These are phyloP conservation scores for Therioaphis trifolii DNA, from an alignment of 2,888 invertebrate genomes.

Conservation along the genomic window DNA sequence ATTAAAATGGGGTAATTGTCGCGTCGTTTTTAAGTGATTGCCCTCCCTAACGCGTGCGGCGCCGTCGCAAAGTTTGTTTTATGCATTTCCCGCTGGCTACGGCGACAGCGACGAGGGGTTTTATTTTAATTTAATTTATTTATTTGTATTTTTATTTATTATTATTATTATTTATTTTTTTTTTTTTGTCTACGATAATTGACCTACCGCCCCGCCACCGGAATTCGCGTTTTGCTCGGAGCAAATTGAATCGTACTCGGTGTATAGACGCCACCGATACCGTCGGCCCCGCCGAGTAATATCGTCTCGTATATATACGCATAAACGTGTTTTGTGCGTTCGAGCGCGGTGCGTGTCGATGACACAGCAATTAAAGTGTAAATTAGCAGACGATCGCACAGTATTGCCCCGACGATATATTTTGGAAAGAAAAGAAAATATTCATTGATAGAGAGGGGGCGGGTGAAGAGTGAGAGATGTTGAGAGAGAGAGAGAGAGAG, in stretches of 20 bases:
- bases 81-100: conserved; percentile 28
- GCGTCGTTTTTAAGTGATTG: conserved; percentile 48
- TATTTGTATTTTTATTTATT: neutral
- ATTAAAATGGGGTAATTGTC: conserved; percentile 46
- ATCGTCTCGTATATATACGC: no score
- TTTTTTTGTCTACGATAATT: conserved; percentile 1
- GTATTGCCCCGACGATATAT: neutral
- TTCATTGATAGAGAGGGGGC: neutral
- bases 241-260: neutral
- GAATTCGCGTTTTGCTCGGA: neutral
- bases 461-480: neutral
- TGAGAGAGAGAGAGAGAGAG: neutral
- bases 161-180: neutral
- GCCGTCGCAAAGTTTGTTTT: conserved; percentile 41
- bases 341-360: conserved; percentile 42
- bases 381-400: conserved; percentile 14
- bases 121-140: neutral
- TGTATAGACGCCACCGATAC: neutral
- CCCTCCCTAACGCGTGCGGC: neutral
- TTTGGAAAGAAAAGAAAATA: neutral
- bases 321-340: neutral
- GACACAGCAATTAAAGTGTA: conserved; percentile 61
- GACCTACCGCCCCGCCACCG: neutral
- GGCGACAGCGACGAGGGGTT: neutral
- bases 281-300: neutral